Base-by-base conservation (phyloP, 1,140 invertebrate species). In the Odontomachus brunneus region DNA sequence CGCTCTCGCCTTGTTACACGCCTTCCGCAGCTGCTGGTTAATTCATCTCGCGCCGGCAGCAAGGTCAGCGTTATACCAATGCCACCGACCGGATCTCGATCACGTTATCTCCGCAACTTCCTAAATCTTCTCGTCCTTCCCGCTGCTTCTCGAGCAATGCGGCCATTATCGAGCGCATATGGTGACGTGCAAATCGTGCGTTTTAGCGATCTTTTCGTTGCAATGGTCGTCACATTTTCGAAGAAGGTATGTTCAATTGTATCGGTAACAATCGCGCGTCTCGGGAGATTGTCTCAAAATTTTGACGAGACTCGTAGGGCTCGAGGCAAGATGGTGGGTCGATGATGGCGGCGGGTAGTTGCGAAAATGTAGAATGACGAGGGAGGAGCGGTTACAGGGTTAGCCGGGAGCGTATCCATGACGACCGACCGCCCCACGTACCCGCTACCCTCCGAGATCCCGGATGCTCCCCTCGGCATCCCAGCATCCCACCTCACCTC, bases 271-370 rank as follows among this genome's bases (percentile, higher is more conserved):
- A 29, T 66, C 49, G 26, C 49, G 26, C 51, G 29, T 66, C 26
- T 38, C 67, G 71, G 57, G 19, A n/a, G 26, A 66, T 26, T 62
- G 66, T 75, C 86, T 80, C 69, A 81, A 88, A 86, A 62, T 88
- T 86, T 76, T 80, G 55, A 71, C 51, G 74, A 59, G 55, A 74
- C 72, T 72, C 73, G 83, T 63, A 67, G 84, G 69, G 75, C 59
- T 38, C 75, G 75, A 72, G 75, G 91, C 93, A 94, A 94, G 93
- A 94, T 94, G 93, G 93, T 94, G 93, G 93, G 91, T 93, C 93
- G 93, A 93, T 93, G 92, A 94, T 93, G 93, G 93, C 93, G 93
- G 91, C 91, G 82, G 80, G 74, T 85, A 84, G 87, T 88, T 85
- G 87, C 89, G 90, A 90, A 89, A 91, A 88, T 84, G 88, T 51